Evolutionary conservation across 1,140 invertebrate species (phyloP).

Genomic region (Monomorium pharaonis): DNA sequence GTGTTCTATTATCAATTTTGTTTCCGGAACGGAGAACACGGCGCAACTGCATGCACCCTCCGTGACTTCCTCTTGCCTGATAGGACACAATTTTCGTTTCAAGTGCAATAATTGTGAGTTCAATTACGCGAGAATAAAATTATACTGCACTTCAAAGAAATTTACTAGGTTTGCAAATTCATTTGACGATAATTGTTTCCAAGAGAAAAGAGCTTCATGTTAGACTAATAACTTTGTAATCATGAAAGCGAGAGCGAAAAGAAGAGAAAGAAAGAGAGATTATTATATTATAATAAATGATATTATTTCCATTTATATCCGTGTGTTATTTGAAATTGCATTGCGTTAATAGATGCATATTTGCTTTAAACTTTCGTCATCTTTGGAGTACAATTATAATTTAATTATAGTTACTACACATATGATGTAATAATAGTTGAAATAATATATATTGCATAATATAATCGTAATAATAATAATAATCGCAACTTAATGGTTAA

Average conservation of each 20-base stretch:
- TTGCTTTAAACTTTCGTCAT: background rate
- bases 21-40: constrained; percentile 50
- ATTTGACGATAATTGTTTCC: background rate
- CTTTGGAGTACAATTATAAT: background rate
- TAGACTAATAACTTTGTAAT: background rate
- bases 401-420: background rate
- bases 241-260: no score
- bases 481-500: background rate
- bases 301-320: background rate
- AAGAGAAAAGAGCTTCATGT: background rate
- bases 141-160: background rate
- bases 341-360: background rate
- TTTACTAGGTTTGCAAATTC: background rate
- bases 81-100: background rate
- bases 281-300: background rate
- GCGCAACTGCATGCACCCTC: constrained; percentile 67
- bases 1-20: constrained; percentile 70
- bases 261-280: no score
- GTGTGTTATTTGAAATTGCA: background rate
- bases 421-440: background rate
- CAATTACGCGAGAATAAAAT: constrained; percentile 11
- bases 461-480: background rate
- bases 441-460: background rate
- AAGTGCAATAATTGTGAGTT: background rate
- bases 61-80: constrained; percentile 24